These are phyloP conservation scores for Charaxes varanes DNA, from an alignment of 1,140 invertebrate genomes.

Conservation along the genomic window DNA sequence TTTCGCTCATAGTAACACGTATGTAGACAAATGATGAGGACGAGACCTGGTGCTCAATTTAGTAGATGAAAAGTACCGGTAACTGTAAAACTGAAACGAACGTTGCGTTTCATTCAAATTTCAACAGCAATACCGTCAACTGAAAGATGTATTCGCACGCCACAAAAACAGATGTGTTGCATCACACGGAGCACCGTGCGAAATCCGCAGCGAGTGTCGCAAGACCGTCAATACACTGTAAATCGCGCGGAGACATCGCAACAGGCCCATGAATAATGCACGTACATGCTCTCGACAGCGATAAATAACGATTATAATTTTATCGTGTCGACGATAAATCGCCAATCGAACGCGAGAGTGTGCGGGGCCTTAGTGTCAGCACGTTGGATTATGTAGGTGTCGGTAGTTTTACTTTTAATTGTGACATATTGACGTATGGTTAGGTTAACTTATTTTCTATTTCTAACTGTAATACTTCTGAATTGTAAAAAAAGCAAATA, in stretches of 20 bases:
- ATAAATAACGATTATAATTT: slow-evolving; percentile 63
- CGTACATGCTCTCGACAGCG: slow-evolving; percentile 26
- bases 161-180: slow-evolving; percentile 1
- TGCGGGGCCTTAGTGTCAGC: slow-evolving; percentile 20
- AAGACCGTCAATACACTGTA: slow-evolving; percentile 19
- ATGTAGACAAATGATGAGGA: too few relatives aligned
- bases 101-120: too few relatives aligned
- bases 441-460: background rate
- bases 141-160: background rate
- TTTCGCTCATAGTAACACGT: too few relatives aligned
- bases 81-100: too few relatives aligned
- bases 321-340: slow-evolving; percentile 45
- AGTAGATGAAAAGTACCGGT: too few relatives aligned
- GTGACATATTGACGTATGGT: slow-evolving; percentile 13
- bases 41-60: too few relatives aligned
- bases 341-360: slow-evolving; percentile 26
- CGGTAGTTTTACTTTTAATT: slow-evolving; percentile 24
- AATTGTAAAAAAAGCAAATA: background rate
- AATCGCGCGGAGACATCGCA: slow-evolving; percentile 28
- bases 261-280: slow-evolving; percentile 46
- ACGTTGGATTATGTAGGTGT: slow-evolving; percentile 24
- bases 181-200: slow-evolving; percentile 2
- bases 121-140: too few relatives aligned
- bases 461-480: background rate
- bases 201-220: slow-evolving; percentile 5